A percentile compares a stretch with the other conserved stretches of the same genome.
Evolutionary conservation across 2,888 invertebrate genomes (phyloP).

Genomic region (Germaria angustata): DNA sequence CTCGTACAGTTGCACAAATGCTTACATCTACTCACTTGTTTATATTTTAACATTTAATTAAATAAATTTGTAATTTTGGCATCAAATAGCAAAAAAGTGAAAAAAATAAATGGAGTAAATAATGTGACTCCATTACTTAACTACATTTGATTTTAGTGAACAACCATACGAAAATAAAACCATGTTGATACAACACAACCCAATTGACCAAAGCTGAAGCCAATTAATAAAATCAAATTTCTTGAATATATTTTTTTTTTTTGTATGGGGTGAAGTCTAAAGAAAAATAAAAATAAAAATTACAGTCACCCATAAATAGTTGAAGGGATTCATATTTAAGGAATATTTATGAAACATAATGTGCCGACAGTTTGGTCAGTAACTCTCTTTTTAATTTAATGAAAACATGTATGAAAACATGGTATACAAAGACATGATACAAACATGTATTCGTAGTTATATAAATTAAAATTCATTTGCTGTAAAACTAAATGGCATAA

Average conservation of each 20-base stretch:
- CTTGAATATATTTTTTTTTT: too few relatives aligned
- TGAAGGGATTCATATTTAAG: too few relatives aligned
- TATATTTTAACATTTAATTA: conserved; percentile 32
- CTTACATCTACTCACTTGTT: too few relatives aligned
- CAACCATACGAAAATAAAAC: neutral
- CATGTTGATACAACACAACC: neutral
- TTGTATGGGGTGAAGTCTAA: too few relatives aligned
- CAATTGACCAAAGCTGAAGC: neutral
- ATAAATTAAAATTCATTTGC: conserved; percentile 12
- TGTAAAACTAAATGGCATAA: conserved; percentile 31
- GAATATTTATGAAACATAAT: too few relatives aligned
- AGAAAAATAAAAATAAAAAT: too few relatives aligned
- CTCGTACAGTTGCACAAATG: too few relatives aligned
- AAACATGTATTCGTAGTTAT: neutral
- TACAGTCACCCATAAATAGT: too few relatives aligned
- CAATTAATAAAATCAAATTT: neutral
- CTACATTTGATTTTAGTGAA: conserved; percentile 1
- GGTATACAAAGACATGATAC: neutral
- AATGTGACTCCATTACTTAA: conserved; percentile 15
- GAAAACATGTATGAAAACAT: neutral
- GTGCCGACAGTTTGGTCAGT: too few relatives aligned
- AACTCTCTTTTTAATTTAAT: too few relatives aligned
- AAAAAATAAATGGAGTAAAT: neutral
- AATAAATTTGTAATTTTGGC: conserved; percentile 37
- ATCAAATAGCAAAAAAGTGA: conserved; percentile 5